phyloP scores from a whole-genome alignment of 2,888 invertebrate genomes.

The Nephrocerus scutellatus region DNA sequence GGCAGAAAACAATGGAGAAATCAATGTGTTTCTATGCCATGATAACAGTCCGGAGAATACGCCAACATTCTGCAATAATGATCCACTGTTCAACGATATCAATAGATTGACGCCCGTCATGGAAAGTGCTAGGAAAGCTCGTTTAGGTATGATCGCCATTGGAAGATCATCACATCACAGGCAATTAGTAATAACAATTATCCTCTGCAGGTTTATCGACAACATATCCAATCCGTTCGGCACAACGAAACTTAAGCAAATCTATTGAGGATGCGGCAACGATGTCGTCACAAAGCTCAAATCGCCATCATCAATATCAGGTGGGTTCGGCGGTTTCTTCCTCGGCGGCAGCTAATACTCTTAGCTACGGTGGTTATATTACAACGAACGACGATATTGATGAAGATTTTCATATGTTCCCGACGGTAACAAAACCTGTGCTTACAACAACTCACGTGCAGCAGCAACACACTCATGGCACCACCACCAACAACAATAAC shows the following conservation, averaged over 20 bases:
- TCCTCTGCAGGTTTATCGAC: conserved; percentile 21
- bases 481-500: conserved; percentile 19
- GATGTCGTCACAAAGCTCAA: conserved; percentile 26
- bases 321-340: conserved; percentile 18
- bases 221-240: conserved; percentile 41
- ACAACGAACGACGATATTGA: conserved; percentile 19
- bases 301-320: conserved; percentile 15
- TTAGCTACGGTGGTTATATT: conserved; percentile 14
- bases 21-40: conserved; percentile 92
- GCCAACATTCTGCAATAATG: conserved; percentile 45
- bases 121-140: conserved; percentile 49
- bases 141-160: conserved; percentile 37
- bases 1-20: conserved; percentile 80
- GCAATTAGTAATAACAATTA: conserved; percentile 9
- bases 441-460: conserved; percentile 21
- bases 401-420: conserved; percentile 32
- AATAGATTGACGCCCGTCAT: conserved; percentile 53
- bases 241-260: conserved; percentile 47
- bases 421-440: conserved; percentile 36
- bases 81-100: conserved; percentile 59
- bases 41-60: conserved; percentile 56
- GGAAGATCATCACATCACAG: conserved; percentile 7
- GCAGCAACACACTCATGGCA: conserved; percentile 6
- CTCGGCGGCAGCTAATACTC: conserved; percentile 13
- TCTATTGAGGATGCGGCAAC: conserved; percentile 44